phyloP scores from a whole-genome alignment of 2,113 vertebrate genomes.

The Laticauda colubrina region DNA sequence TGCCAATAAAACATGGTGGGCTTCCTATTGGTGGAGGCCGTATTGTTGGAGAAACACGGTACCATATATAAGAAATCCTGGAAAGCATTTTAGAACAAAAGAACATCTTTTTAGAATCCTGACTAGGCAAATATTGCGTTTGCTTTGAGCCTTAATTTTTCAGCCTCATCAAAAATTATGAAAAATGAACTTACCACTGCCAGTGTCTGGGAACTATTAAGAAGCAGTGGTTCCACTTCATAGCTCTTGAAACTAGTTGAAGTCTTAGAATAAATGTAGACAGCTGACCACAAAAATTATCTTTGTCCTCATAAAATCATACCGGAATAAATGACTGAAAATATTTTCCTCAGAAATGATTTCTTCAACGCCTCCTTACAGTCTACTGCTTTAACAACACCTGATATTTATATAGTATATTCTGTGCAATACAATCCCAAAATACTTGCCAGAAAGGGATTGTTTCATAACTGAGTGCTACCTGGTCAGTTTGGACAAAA shows the following conservation, averaged over 20 bases:
- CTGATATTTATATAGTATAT: constrained; percentile 48
- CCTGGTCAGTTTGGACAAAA: constrained; percentile 23
- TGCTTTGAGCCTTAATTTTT: constrained; percentile 43
- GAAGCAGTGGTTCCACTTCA: constrained; percentile 62
- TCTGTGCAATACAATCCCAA: constrained; percentile 41
- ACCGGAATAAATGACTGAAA: constrained; percentile 55
- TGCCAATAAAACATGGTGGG: too few relatives aligned
- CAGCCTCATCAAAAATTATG: constrained; percentile 44
- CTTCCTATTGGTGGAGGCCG: too few relatives aligned
- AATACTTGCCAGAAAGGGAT: constrained; percentile 27
- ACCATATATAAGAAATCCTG: neutral
- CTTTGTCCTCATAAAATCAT: constrained; percentile 64
- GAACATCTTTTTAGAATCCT: neutral
- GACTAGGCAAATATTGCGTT: constrained; percentile 33
- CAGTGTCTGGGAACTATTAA: constrained; percentile 67
- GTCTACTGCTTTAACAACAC: constrained; percentile 47
- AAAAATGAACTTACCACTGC: constrained; percentile 52
- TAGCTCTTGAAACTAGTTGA: constrained; percentile 54
- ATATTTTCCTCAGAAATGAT: constrained; percentile 58
- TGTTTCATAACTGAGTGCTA: constrained; percentile 24
- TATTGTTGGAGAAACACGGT: too few relatives aligned
- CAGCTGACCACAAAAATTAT: constrained; percentile 61
- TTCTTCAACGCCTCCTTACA: constrained; percentile 55
- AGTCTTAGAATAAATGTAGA: constrained; percentile 62
- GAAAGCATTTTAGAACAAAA: neutral